Conservation (phyloP, 2,888 invertebrate species). For the Luperina nickerlii region DNA sequence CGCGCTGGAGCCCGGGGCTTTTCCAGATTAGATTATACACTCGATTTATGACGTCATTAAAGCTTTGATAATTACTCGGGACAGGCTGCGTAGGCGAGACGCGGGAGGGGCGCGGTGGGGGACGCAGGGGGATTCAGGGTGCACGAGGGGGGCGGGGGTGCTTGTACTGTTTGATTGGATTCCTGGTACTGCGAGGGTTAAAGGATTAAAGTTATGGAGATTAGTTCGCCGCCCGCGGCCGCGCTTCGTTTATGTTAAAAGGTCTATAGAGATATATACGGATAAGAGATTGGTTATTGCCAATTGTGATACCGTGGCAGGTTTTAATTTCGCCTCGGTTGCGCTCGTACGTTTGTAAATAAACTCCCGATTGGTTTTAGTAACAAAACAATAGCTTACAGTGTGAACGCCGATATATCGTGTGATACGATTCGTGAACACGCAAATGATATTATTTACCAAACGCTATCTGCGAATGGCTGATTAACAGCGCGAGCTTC, state of each 20-base stretch:
- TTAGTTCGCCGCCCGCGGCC: slow-evolving; percentile 90
- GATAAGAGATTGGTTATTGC: slow-evolving; percentile 90
- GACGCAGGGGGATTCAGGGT: slow-evolving; percentile 50
- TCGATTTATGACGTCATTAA: slow-evolving; percentile 91
- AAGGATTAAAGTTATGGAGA: slow-evolving; percentile 91
- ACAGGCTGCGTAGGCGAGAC: slow-evolving; percentile 90
- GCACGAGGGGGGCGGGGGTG: slow-evolving; percentile 77
- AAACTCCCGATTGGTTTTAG: slow-evolving; percentile 78
- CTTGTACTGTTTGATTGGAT: slow-evolving; percentile 91
- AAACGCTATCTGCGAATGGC: slow-evolving; percentile 44
- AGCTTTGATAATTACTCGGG: slow-evolving; percentile 91
- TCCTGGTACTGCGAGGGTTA: slow-evolving; percentile 90
- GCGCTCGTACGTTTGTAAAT: slow-evolving; percentile 71
- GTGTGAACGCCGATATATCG: slow-evolving; percentile 47
- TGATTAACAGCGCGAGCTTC: slow-evolving; percentile 39
- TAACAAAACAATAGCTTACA: slow-evolving; percentile 67
- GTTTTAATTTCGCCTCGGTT: slow-evolving; percentile 85
- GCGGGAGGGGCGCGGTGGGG: slow-evolving; percentile 75
- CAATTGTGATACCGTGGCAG: slow-evolving; percentile 87
- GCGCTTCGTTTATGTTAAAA: slow-evolving; percentile 89
- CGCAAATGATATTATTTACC: slow-evolving; percentile 65
- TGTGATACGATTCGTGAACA: slow-evolving; percentile 56
- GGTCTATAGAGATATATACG: slow-evolving; percentile 88
- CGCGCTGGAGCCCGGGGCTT: slow-evolving; percentile 90
- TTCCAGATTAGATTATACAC: slow-evolving; percentile 91